A percentile compares a stretch with the other conserved stretches of the same genome.
phyloP scores from a whole-genome alignment of 1,140 invertebrate species.

The Trichomalopsis sarcophagae region DNA sequence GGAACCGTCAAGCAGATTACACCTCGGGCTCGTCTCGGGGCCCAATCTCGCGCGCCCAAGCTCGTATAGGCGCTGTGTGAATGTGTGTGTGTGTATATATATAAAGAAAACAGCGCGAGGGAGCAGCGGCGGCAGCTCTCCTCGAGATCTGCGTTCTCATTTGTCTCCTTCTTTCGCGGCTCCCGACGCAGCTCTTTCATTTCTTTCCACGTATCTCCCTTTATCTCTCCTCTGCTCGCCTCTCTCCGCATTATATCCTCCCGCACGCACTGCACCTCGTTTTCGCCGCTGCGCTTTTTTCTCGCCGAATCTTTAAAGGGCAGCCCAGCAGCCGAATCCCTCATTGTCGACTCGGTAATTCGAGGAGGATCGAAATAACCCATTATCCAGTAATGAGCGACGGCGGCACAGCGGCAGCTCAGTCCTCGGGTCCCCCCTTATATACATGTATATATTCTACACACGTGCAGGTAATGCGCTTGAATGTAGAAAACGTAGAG shows the following conservation, averaged over 20 bases:
- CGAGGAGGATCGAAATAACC: conserved; percentile 70
- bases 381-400: conserved; percentile 69
- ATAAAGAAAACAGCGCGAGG: conserved; percentile 33
- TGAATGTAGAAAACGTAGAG: conserved; percentile 1
- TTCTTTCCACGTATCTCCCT: conserved; percentile 43
- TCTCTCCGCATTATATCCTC: neutral
- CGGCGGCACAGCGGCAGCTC: conserved; percentile 28
- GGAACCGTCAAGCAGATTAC: conserved; percentile 1
- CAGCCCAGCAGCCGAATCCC: conserved; percentile 59
- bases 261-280: neutral
- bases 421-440: conserved; percentile 51
- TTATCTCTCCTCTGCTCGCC: conserved; percentile 34
- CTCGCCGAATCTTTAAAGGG: conserved; percentile 40
- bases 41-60: neutral
- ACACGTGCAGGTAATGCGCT: neutral
- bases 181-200: conserved; percentile 34
- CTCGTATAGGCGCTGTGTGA: no score
- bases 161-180: conserved; percentile 46
- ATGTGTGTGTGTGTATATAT: no score
- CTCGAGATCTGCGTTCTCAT: conserved; percentile 51
- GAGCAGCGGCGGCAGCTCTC: conserved; percentile 13
- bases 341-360: conserved; percentile 71
- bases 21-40: neutral
- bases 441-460: neutral
- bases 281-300: neutral